Conservation (phyloP, 2,113 vertebrate species). For the Tyrannus savana region DNA sequence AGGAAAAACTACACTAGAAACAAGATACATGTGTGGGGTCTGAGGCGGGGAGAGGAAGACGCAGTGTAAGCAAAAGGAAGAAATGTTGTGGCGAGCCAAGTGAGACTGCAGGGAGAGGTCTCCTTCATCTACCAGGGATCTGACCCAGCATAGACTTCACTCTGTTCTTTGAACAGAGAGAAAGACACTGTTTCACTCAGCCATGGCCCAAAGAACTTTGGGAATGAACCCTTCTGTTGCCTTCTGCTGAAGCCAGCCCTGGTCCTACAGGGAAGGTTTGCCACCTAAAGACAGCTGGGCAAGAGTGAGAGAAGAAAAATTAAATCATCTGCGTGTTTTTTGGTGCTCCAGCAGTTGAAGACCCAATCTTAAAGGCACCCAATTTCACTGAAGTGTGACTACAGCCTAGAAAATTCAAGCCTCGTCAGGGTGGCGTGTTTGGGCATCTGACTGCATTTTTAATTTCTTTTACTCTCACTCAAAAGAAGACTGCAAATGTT, state of each 20-base stretch:
- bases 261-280: not conserved
- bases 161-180: not conserved
- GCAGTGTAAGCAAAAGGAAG: not conserved
- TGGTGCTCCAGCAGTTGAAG: not conserved
- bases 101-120: not conserved
- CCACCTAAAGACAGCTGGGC: not conserved
- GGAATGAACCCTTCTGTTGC: not conserved
- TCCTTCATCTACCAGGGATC: not conserved
- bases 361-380: not conserved
- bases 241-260: not conserved
- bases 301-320: not conserved
- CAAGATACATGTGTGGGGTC: fast-evolving
- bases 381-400: not conserved
- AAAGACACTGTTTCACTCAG: not conserved
- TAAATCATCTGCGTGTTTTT: not conserved
- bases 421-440: not conserved
- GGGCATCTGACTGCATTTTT: not conserved
- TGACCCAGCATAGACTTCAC: fast-evolving
- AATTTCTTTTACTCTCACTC: not conserved
- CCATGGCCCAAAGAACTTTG: not conserved
- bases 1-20: not conserved
- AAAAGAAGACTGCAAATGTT: not conserved
- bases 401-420: not conserved
- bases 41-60: not conserved
- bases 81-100: not conserved